Evolutionary conservation across 2,797 vertebrate species (phyloP).

Genomic region (Nannoperca australis): DNA sequence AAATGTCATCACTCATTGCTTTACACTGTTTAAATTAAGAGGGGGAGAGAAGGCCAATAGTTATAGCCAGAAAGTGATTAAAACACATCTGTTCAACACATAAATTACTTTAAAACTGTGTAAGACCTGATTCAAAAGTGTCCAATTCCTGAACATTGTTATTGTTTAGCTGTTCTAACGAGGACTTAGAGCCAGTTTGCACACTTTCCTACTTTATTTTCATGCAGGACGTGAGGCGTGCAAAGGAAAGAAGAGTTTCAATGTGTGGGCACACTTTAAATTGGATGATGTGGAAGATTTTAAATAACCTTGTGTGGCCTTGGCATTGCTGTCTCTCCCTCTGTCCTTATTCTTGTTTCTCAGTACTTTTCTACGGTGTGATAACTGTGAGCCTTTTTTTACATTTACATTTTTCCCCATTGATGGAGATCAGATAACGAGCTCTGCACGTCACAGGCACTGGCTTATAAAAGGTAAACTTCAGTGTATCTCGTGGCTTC

Average conservation of each 20-base stretch:
- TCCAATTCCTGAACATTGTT: background rate
- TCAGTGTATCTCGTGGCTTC: conserved; percentile 12
- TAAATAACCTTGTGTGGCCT: conserved; percentile 51
- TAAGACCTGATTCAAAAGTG: background rate
- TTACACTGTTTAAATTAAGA: conserved; percentile 15
- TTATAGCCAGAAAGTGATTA: background rate
- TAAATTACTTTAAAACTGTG: too few relatives aligned
- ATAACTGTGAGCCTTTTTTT: conserved; percentile 32
- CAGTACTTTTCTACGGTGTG: conserved; percentile 35
- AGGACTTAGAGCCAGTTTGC: background rate
- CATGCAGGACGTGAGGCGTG: conserved; percentile 6
- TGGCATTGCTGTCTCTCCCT: conserved; percentile 36
- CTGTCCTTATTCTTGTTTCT: conserved; percentile 32
- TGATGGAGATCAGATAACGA: conserved; percentile 27
- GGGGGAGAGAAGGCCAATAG: background rate
- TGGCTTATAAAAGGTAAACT: conserved; percentile 37
- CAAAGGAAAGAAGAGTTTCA: conserved; percentile 7
- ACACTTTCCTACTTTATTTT: conserved; percentile 21
- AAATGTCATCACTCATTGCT: background rate
- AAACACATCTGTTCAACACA: too few relatives aligned
- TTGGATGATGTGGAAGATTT: conserved; percentile 52
- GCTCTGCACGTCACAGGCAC: conserved; percentile 9
- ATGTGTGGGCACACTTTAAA: conserved; percentile 43
- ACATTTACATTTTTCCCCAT: conserved; percentile 16
- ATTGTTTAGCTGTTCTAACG: background rate